These are phyloP conservation scores for Melanerpes formicivorus DNA, from an alignment of 2,113 vertebrate genomes.

Conservation along the genomic window DNA sequence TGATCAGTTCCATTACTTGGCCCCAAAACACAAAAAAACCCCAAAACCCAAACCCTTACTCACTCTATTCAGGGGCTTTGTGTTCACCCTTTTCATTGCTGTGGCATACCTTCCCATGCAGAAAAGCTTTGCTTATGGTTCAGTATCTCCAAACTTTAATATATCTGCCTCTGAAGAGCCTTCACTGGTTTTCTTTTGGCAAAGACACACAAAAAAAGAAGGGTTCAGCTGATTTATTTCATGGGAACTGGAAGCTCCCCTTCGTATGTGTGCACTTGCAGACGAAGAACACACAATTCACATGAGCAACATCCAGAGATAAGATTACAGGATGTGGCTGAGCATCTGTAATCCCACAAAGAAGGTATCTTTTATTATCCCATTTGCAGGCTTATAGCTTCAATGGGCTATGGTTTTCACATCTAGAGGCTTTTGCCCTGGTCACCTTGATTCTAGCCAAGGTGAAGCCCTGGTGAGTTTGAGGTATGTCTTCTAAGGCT, in stretches of 20 bases:
- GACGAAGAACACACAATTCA: background rate
- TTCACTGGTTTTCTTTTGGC: fast-evolving
- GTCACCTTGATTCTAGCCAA: background rate
- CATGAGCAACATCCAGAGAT: background rate
- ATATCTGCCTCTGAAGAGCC: background rate
- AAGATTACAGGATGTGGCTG: background rate
- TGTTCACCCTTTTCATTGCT: background rate
- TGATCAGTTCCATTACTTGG: background rate
- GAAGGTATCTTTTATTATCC: background rate
- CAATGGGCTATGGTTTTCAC: background rate
- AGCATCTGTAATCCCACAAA: background rate
- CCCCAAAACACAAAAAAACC: background rate
- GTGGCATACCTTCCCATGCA: background rate
- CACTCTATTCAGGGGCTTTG: background rate
- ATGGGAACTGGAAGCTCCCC: background rate
- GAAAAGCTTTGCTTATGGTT: background rate
- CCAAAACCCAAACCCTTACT: background rate
- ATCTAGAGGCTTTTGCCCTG: background rate
- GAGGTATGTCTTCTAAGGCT: background rate
- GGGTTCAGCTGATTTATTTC: background rate
- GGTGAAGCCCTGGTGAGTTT: background rate
- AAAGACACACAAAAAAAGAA: background rate
- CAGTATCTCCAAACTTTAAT: background rate
- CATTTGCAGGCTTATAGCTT: background rate
- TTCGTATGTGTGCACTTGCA: background rate